Evolutionary conservation across 2,113 vertebrate species (phyloP), one percentile per base, ranked within the genome.

Genomic region (Agapornis roseicollis): DNA sequence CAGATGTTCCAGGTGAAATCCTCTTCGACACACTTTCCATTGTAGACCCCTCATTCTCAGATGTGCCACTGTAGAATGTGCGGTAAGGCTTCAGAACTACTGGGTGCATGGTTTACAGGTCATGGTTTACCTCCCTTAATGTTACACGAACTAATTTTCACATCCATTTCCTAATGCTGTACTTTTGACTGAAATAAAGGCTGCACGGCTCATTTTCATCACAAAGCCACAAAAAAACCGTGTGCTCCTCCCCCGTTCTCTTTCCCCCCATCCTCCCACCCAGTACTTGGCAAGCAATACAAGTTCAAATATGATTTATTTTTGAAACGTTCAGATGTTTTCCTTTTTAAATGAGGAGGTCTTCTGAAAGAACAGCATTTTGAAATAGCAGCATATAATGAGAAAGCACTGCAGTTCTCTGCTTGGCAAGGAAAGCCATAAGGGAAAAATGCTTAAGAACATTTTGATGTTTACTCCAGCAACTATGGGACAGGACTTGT

Each of bases 301-400:
- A 64, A 95, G 64, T 92, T 95, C 93, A 90, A 90, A 88, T 68
- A 68, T 41, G 66, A 95, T 82, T 89, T 97, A 87, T 94, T 85
- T 89, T 53, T 46, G 13, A 97, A 95, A 82, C 11, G 7, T 53
- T 66, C 50, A 60, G 65, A 68, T 8, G 8, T 71, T 85, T 60
- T 61, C 52, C 64, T 85, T 50, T 73, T 81, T 83, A 91, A 88
- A 93, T 25, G 33, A 86, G 37, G 49, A 85, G 63, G 41, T 71
- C 47, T 71, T 85, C 88, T 58, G 33, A 90, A 81, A 86, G 22
- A 93, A 56, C n/a, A 66, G 94, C 56, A 29, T 79, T 95, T 68
- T 94, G 77, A 72, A 80, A 93, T 23, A 65, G 44, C 85, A 60
- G 61, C 47, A 20, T 63, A 55, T 46, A 70, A 80, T 55, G 74